Base-by-base conservation (phyloP, 2,888 invertebrate genomes). In the Anodontia alba region DNA sequence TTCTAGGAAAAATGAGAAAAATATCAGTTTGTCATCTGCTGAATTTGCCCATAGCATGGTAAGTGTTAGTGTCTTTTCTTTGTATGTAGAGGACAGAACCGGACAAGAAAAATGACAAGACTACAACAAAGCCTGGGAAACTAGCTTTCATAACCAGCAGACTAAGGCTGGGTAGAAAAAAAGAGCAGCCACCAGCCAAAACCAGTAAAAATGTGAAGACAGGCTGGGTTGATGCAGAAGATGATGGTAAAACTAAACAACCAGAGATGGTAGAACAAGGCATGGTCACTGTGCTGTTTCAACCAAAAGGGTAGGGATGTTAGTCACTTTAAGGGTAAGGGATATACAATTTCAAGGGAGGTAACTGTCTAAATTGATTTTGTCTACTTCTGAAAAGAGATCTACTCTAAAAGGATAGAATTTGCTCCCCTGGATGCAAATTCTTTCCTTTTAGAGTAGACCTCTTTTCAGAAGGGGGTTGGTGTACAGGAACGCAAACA, bases 251-350 rank as follows among this genome's bases (percentile, higher is more conserved):
- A 29, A 17, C 51, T 15, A 57, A 54, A 29, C 26, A 42, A 20
- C 73, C 73, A 20, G 62, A 72, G 36, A 46, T 73, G 49, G 69
- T 76, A 23, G 46, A 69, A 43, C 69, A 69, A 33, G 84, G 84
- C 23, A 78, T 85, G 76, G 80, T 82, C 1, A 76, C 80, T 26
- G 72, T 82, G 0, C 78, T 85, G 0, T 75, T 74, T 7, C 74
- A 80, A 23, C 49, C 62, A 54, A 85, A 80, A 49, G 79, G 81
- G 84, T 85, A 68, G n/a, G 78, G 1, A 43, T 15, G n/a, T 29
- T 46, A 12, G 10, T 46, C 46, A 46, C 17, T 20, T 38, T 38
- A 38, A 38, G n/a, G n/a, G n/a, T n/a, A n/a, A n/a, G n/a, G n/a
- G n/a, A n/a, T n/a, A n/a, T n/a, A n/a, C n/a, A n/a, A n/a, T n/a